Conservation (phyloP, 1,140 invertebrate species). For the Micrasema longulum region DNA sequence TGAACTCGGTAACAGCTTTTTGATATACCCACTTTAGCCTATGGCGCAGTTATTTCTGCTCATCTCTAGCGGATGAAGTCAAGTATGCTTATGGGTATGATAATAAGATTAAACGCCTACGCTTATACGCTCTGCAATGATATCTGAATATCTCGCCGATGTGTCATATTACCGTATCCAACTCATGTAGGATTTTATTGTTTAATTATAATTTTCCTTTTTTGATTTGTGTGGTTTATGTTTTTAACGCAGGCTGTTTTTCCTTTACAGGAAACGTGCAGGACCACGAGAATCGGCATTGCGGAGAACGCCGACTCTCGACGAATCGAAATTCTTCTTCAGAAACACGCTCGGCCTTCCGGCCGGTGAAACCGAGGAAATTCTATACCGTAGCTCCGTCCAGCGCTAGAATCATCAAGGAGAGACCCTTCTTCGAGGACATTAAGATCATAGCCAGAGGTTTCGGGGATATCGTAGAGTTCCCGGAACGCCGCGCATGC, state of each 20-base stretch:
- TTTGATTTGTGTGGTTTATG: background rate
- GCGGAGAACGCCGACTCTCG: slow-evolving; percentile 23
- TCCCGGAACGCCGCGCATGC: slow-evolving; percentile 17
- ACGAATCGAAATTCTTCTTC: background rate
- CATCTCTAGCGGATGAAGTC: background rate
- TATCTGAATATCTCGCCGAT: background rate
- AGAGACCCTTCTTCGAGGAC: slow-evolving; percentile 50
- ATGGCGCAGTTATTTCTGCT: background rate
- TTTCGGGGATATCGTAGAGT: slow-evolving; percentile 51
- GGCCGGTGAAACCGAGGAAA: slow-evolving; percentile 39
- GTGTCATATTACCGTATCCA: too few species aligned
- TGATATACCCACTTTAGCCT: slow-evolving; percentile 3
- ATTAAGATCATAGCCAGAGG: slow-evolving; percentile 48
- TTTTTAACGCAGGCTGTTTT: background rate
- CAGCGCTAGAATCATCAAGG: slow-evolving; percentile 37
- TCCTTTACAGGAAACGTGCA: slow-evolving; percentile 37
- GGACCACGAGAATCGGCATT: slow-evolving; percentile 9
- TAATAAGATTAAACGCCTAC: background rate
- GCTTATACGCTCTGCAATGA: background rate
- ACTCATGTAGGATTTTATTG: too few species aligned
- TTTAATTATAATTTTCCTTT: background rate
- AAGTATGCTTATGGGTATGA: background rate
- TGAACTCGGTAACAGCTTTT: background rate
- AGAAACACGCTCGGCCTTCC: slow-evolving; percentile 42
- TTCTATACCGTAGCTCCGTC: slow-evolving; percentile 14